phyloP scores from a whole-genome alignment of 1,140 invertebrate genomes.

The Megalonaias nervosa region DNA sequence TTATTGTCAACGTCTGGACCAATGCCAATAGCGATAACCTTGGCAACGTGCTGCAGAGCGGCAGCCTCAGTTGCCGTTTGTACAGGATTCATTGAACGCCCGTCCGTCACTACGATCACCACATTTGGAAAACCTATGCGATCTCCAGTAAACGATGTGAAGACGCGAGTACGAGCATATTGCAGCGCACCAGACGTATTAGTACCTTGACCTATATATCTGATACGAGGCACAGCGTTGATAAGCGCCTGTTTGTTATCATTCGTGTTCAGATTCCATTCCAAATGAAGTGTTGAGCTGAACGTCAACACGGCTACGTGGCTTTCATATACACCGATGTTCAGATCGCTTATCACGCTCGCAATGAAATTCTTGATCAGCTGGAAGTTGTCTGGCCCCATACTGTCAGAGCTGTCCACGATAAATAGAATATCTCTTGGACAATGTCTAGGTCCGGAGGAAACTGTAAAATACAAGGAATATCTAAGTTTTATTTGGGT shows the following conservation, averaged over 20 bases:
- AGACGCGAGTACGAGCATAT: constrained; percentile 46
- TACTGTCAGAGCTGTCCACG: constrained; percentile 50
- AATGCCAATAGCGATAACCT: constrained; percentile 3
- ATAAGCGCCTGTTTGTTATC: not conserved
- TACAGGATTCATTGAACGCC: constrained; percentile 51
- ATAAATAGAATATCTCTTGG: constrained; percentile 49
- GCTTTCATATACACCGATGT: constrained; percentile 19
- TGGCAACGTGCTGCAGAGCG: not conserved
- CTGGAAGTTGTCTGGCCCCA: constrained; percentile 42
- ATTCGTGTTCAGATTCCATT: constrained; percentile 1
- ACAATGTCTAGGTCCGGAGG: not conserved
- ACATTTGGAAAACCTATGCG: constrained; percentile 48
- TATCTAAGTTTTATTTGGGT: too few species aligned
- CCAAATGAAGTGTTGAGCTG: not conserved
- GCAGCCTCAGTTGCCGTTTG: not conserved
- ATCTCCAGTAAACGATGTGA: constrained; percentile 46
- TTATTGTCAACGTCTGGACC: not conserved
- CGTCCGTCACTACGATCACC: constrained; percentile 57
- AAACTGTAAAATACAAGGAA: too few species aligned
- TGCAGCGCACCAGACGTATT: constrained; percentile 56
- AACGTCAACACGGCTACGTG: constrained; percentile 36
- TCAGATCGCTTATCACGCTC: constrained; percentile 33
- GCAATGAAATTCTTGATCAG: constrained; percentile 44
- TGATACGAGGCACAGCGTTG: not conserved
- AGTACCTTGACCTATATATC: constrained; percentile 47